Evolutionary conservation across 2,113 vertebrate species (phyloP), one percentile per base, ranked within the genome.

Genomic region (Python bivittatus): DNA sequence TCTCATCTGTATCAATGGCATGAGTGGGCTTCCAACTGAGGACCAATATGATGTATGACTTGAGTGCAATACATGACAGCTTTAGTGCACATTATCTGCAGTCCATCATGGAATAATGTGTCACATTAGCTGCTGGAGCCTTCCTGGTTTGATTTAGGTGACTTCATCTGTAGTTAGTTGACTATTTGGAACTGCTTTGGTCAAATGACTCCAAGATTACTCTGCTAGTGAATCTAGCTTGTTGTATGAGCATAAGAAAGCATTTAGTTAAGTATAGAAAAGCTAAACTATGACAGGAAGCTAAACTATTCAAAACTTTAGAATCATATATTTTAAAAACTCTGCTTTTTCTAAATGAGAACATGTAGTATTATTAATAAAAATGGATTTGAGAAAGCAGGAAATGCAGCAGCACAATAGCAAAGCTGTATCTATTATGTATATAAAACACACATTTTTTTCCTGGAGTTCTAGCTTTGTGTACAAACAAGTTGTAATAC

Each of bases 131-230:
- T 54, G 90, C 90, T 42, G 88, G 91, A 95, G 93, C 13, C 4
- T 48, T 17, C 44, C 91, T 94, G 79, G 91, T 93, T 95, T 94
- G 90, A 93, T 96, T 93, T 90, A 93, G 90, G 87, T 95, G 92
- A 84, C 94, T 96, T 96, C 95, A 94, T 95, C 96, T 95, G 92
- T 54, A 61, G 25, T 56, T 92, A 91, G 42, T 92, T 64, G 91
- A 84, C 56, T 89, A 29, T 54, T 92, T 85, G 84, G 91, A 92
- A 89, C 87, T 84, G 52, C 79, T 92, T 89, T 89, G 87, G 88
- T 64, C 91, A 89, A 89, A 84, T 92, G 79, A 25, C 79, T 89
- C 64, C 90, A 61, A 84, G 83, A 92, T 89, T 85, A 64, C 33
- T 86, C 58, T 64, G n/a, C 33, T 22, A 52, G 86, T 88, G 79